phyloP scores from a whole-genome alignment of 64 coral and sea anemone species.

The Pocillopora damicornis region DNA sequence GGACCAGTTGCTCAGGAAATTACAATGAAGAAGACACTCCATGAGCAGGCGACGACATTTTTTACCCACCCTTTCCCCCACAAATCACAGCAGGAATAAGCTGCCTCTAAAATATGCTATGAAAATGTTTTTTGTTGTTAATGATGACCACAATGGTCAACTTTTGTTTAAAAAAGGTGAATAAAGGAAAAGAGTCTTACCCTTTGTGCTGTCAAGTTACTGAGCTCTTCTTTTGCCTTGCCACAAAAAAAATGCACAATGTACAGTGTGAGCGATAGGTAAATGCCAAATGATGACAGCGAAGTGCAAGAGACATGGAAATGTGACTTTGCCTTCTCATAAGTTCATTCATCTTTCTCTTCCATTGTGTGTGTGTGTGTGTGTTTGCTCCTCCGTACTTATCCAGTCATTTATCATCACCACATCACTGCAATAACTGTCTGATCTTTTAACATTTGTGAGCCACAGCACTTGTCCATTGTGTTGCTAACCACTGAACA shows the following conservation, averaged over 20 bases:
- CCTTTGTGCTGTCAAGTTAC: not conserved
- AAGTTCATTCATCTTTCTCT: not conserved
- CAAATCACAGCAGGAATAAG: too few relatives aligned
- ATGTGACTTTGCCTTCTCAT: conserved; percentile 26
- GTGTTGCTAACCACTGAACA: not conserved
- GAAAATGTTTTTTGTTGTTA: too few relatives aligned
- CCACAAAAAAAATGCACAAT: not conserved
- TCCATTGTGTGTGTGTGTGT: conserved; percentile 19
- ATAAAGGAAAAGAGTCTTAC: too few relatives aligned
- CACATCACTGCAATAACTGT: not conserved
- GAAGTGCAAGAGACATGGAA: conserved; percentile 85
- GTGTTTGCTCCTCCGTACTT: not conserved
- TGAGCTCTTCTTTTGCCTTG: not conserved
- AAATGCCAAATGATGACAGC: conserved; percentile 89
- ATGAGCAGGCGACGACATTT: too few relatives aligned
- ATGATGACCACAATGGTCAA: too few relatives aligned
- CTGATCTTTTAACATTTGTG: not conserved
- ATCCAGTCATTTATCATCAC: not conserved
- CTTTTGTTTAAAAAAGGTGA: too few relatives aligned
- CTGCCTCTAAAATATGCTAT: too few relatives aligned
- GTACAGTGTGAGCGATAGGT: not conserved
- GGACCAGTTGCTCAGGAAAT: too few relatives aligned
- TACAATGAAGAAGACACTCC: too few relatives aligned
- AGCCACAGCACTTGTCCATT: not conserved
- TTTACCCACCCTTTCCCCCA: too few relatives aligned